Evolutionary conservation across 2,113 vertebrate genomes (phyloP).

Genomic region (Halichoeres trimaculatus): DNA sequence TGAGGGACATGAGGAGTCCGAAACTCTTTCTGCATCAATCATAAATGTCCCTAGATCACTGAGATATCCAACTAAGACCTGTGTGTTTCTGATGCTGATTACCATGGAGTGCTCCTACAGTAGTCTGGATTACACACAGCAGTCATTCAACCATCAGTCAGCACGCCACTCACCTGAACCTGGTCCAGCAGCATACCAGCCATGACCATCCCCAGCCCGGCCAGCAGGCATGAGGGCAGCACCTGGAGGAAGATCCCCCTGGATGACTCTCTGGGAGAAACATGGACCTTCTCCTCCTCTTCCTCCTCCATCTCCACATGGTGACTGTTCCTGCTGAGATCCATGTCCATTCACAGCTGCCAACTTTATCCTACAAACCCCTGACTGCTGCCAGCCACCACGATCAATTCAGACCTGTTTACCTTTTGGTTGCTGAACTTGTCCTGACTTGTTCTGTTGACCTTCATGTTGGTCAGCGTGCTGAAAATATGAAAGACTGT

Average conservation of each 20-base stretch:
- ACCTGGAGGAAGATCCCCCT: conserved; percentile 85
- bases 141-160: background rate
- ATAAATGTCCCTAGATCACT: background rate
- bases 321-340: background rate
- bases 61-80: background rate
- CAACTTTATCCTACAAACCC: background rate
- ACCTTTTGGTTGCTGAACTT: conserved; percentile 31
- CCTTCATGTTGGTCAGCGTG: too few relatives aligned
- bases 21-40: background rate
- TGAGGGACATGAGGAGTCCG: background rate
- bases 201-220: conserved; percentile 89
- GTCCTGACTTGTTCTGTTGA: background rate
- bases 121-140: background rate
- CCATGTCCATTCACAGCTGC: conserved; percentile 7
- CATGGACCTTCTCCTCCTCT: conserved; percentile 64
- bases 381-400: conserved; percentile 20
- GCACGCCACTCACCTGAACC: conserved; percentile 86
- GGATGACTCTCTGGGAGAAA: conserved; percentile 80
- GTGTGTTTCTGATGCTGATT: background rate
- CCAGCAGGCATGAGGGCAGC: conserved; percentile 85
- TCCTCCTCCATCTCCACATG: conserved; percentile 68
- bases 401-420: conserved; percentile 18
- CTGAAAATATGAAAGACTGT: too few relatives aligned
- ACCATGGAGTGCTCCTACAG: background rate
- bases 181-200: conserved; percentile 90